phyloP scores from a whole-genome alignment of 2,888 invertebrate genomes.

The Pterostichus niger region DNA sequence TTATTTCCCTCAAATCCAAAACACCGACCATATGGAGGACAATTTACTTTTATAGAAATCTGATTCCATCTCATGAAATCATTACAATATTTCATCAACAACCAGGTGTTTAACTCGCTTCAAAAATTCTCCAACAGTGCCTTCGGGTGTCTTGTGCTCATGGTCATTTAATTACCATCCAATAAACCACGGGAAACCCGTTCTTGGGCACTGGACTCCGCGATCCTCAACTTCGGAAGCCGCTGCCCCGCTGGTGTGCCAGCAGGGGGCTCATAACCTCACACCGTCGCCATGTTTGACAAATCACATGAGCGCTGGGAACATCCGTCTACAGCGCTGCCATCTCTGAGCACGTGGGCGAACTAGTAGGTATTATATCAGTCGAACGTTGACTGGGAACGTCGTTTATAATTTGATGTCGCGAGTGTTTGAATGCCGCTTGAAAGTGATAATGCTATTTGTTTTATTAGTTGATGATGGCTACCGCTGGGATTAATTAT shows the following conservation, averaged over 20 bases:
- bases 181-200: conserved; percentile 49
- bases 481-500: conserved; percentile 44
- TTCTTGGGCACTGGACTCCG: conserved; percentile 22
- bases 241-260: conserved; percentile 22
- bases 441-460: conserved; percentile 32
- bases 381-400: conserved; percentile 18
- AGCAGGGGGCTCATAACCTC: conserved; percentile 49
- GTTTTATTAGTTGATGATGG: conserved; percentile 32
- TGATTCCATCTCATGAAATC: conserved; percentile 4
- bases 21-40: too few species aligned
- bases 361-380: too few species aligned
- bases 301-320: conserved; percentile 9
- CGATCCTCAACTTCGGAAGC: conserved; percentile 33
- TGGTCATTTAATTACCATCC: conserved; percentile 51
- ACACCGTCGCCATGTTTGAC: conserved; percentile 51
- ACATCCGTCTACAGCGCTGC: conserved; percentile 6
- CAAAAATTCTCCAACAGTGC: conserved; percentile 22
- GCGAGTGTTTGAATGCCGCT: neutral
- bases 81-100: conserved; percentile 39
- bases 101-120: conserved; percentile 16
- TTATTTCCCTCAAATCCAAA: too few species aligned
- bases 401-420: conserved; percentile 44
- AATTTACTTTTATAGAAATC: neutral
- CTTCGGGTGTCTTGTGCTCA: conserved; percentile 20
- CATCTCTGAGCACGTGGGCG: conserved; percentile 38